Base-by-base conservation (phyloP, 2,113 vertebrate species). In the Holacanthus passer region DNA sequence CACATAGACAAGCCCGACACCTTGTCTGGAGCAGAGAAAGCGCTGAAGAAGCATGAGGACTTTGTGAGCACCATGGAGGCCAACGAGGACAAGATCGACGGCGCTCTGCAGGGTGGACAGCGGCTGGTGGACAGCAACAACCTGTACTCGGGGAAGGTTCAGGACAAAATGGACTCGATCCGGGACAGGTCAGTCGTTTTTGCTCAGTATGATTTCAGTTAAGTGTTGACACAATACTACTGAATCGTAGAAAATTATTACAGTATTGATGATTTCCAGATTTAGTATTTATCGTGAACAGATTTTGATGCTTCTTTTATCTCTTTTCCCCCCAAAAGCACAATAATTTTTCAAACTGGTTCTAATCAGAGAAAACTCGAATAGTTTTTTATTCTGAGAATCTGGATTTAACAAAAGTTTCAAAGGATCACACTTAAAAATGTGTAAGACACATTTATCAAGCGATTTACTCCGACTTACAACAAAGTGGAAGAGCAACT, bases 31-130 rank as follows among this genome's bases (percentile, higher is more conserved):
- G 97, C 98, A 1, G 92, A 97, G 39, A 92, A 95, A 1, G 96
- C 96, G 29, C 84, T 99, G 81, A 96, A 96, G 88, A 97, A 96
- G 80, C 97, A 99, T 29, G 97, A 99, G 87, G 97, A 97, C 77
- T 99, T 99, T 86, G 56, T 95, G 2, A 79, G 89, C 50, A 91
- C 94, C 72, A 95, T 99, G 97, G 95, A 97, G 70, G 96, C 95
- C 92, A 98, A 96, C 7, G 88, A 94, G 16, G 95, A 98, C 79
- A 99, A 99, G 73, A 95, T 99, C 22, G 88, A 94, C 0, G 94
- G 94, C 60, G 93, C 91, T 2, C 87, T 97, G 79, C 92, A 92
- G 53, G 67, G 79, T 0, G 98, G 98, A 56, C 95, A 93, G 86
- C 93, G 94, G 45, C 95, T 99, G 82, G 92, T 97, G 76, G 92